A percentile compares a stretch with the other conserved stretches of the same genome.
Conservation (phyloP, 2,797 vertebrate species). For the Glossophaga mutica region DNA sequence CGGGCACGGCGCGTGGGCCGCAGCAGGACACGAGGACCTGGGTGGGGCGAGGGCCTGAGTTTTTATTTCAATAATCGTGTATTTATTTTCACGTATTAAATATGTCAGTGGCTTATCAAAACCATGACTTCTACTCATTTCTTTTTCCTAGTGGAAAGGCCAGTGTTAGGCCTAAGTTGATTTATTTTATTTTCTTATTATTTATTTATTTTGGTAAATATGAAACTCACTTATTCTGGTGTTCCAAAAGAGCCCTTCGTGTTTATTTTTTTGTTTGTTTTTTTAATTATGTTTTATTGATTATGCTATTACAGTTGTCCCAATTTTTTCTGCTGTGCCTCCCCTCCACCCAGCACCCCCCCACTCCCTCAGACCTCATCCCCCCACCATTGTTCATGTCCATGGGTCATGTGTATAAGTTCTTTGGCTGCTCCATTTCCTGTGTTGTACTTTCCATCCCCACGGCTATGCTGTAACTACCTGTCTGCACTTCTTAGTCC, state of each 20-base stretch:
- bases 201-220: not conserved
- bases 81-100: conserved; percentile 51
- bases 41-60: not conserved
- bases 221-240: not conserved
- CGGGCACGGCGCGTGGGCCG: not conserved
- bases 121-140: not conserved
- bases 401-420: not conserved
- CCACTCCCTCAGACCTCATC: not conserved
- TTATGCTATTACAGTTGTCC: not conserved
- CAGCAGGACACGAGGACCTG: not conserved
- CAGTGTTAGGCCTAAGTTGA: not conserved
- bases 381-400: not conserved
- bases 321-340: not conserved
- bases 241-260: not conserved
- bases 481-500: not conserved
- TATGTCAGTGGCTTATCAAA: not conserved
- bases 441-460: not conserved
- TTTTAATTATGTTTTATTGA: not conserved
- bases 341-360: not conserved
- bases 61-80: not conserved
- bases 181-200: not conserved
- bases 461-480: not conserved
- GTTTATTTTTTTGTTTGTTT: not conserved
- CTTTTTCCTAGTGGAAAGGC: not conserved
- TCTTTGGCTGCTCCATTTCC: not conserved